Percentiles rank a stretch among this genome's conserved stretches.
Conservation (phyloP, 2,888 invertebrate genomes). For the Rotaria macrura region DNA sequence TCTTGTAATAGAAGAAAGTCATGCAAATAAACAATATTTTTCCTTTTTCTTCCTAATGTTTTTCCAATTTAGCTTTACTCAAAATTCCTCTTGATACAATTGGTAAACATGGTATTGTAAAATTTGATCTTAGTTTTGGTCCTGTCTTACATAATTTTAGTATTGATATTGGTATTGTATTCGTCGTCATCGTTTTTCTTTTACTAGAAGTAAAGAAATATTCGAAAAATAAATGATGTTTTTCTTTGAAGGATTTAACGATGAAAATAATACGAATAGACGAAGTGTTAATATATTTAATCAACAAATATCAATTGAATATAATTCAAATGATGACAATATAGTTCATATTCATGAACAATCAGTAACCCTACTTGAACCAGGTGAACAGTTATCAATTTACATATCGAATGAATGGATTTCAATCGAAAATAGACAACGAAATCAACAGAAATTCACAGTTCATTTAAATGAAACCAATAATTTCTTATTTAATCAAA, state of each 20-base stretch:
- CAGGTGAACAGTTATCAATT: conserved; percentile 18
- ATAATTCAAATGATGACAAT: background rate
- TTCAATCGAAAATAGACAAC: conserved; percentile 24
- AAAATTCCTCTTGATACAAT: conserved; percentile 28
- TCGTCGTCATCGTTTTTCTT: too few relatives aligned
- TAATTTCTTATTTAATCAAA: conserved; percentile 13
- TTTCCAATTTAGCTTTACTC: conserved; percentile 11
- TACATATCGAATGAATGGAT: conserved; percentile 29
- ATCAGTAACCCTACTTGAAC: conserved; percentile 7
- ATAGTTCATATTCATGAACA: background rate
- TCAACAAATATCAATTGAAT: background rate
- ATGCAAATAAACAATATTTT: too few relatives aligned
- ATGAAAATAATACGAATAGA: background rate
- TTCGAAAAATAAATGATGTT: background rate
- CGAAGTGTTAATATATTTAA: background rate
- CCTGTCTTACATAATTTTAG: conserved; percentile 24
- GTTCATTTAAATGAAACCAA: conserved; percentile 14
- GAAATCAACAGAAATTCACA: conserved; percentile 21
- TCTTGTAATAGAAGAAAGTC: too few relatives aligned
- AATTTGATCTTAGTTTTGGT: conserved; percentile 27
- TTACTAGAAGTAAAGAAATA: too few relatives aligned
- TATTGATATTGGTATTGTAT: conserved; percentile 24
- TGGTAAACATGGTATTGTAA: background rate
- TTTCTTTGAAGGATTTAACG: background rate
- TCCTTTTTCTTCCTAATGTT: too few relatives aligned